phyloP scores from a whole-genome alignment of 2,888 invertebrate species.

The Hirtodrosophila duncani region DNA sequence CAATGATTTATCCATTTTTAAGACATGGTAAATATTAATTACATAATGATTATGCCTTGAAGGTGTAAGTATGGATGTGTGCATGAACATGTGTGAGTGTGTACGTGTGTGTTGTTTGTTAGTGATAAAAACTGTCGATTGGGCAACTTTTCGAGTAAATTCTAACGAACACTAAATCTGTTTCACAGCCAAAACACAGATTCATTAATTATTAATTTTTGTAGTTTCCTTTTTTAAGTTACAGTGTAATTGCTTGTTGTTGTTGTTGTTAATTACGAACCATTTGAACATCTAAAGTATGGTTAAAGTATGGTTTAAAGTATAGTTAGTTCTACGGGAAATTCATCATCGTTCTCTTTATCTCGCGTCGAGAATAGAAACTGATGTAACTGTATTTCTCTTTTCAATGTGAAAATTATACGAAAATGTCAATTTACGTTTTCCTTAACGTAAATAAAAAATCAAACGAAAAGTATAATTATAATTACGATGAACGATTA shows the following conservation, averaged over 20 bases:
- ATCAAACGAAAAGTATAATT: not conserved
- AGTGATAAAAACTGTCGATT: too few relatives aligned
- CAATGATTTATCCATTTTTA: not conserved
- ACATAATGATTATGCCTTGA: not conserved
- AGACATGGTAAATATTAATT: not conserved
- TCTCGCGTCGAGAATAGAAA: too few relatives aligned
- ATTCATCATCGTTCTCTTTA: too few relatives aligned
- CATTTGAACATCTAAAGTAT: too few relatives aligned
- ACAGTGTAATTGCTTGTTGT: conserved; percentile 1
- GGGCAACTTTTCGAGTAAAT: conserved; percentile 31
- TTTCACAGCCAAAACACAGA: conserved; percentile 79
- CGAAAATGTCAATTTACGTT: conserved; percentile 4
- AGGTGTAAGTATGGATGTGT: too few relatives aligned
- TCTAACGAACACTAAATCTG: conserved; percentile 74
- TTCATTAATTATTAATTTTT: too few relatives aligned
- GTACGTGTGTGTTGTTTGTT: not conserved
- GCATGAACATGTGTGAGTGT: not conserved
- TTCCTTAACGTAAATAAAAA: conserved; percentile 16
- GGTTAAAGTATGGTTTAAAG: too few relatives aligned
- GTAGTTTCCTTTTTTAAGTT: conserved; percentile 27
- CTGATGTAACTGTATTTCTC: too few relatives aligned
- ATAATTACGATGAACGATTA: conserved; percentile 35
- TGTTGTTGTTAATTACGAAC: too few relatives aligned
- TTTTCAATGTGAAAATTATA: too few relatives aligned
- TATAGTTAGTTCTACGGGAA: too few relatives aligned